Evolutionary conservation across 2,113 vertebrate species (phyloP), one percentile per base, ranked within the genome.

Genomic region (Lepisosteus osseus): DNA sequence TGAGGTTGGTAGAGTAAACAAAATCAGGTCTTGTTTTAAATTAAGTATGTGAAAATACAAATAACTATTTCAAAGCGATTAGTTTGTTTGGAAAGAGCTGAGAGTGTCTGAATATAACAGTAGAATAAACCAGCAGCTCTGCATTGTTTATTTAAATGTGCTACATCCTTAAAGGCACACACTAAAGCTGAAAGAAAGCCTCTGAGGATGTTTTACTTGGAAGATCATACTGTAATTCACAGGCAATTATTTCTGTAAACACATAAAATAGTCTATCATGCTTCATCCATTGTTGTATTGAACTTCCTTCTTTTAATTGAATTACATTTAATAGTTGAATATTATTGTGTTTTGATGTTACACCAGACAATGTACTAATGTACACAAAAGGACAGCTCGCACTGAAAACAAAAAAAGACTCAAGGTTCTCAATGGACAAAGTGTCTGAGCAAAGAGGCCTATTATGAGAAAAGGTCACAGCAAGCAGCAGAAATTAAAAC

Each of bases 11-110:
- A 70, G 29, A 29, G 56, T 74, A 79, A 79, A 83, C 76, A 78
- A 77, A 78, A 78, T 80, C 76, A 82, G 68, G 66, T 73, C 69
- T 45, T 68, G 71, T 80, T 82, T 73, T 72, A 69, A 74, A 77
- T 73, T 65, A 76, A 78, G 73, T 67, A 72, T 77, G 61, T 69
- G 78, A 77, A 78, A 79, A 77, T 73, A 17, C n/a, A 71, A 67
- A 72, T 72, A 75, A 79, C 74, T 75, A 57, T 67, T 72, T 76
- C 65, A 72, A 76, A 80, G 62, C 55, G 42, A 64, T 80, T 71
- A 70, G 45, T 55, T 14, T 79, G 82, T 78, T 80, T 72, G 68
- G 68, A 74, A 61, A 77, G 75, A 61, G 72, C 29, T 40, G 8
- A 68, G 66, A 55, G 66, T 14, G 47, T 68, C 72, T 55, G 66